Base-by-base conservation (phyloP, 2,113 vertebrate genomes). In the Neodontobutis hainanensis region DNA sequence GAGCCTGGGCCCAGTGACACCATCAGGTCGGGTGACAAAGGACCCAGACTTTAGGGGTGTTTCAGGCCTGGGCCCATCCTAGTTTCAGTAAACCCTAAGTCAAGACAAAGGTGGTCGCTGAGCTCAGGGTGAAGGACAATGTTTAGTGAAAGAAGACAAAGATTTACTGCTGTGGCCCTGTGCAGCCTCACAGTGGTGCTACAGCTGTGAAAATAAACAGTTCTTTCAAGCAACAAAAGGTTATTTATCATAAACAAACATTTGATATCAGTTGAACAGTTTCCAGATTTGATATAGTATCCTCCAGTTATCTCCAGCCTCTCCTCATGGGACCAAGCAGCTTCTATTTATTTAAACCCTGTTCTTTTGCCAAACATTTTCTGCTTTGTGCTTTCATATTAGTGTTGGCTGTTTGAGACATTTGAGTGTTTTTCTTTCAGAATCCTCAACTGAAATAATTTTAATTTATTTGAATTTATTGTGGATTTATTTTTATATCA, bases 181-280 rank as follows among this genome's bases (percentile, higher is more conserved):
- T 3, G 32, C 32, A 12, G 51, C 51, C 51, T 53, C 51, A 35
- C 32, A 53, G 51, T 53, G 51, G 51, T 12, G 51, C 51, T 35
- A 11, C 27, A 19, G 48, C 48, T 50, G 38, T 40, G 48, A 53
- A 53, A 53, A 45, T 45, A 11, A 11, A 10, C 12, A 2, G 12
- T 45, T 45, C 44, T 45, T 45, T 45, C 4, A 40, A 40, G 38
- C 4, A 7, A 6, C 3, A 36, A 46, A 55, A 40, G 42, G 5
- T 9, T 2, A 65, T 38, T 50, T 56, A 14, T 70, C 4, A 46
- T 19, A 47, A 19, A 27, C 1, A 6, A 10, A 5, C 10, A 42
- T 32, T 44, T 5, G 14, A 4, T 10, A 44, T 35, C 19, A 44
- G 44, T 5, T 0, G 10, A 8, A 9, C 9, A 8, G 8, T 51